Evolutionary conservation across 2,888 invertebrate species (phyloP), one percentile per base, ranked within the genome.

Genomic region (Tetheella fluctuosa): DNA sequence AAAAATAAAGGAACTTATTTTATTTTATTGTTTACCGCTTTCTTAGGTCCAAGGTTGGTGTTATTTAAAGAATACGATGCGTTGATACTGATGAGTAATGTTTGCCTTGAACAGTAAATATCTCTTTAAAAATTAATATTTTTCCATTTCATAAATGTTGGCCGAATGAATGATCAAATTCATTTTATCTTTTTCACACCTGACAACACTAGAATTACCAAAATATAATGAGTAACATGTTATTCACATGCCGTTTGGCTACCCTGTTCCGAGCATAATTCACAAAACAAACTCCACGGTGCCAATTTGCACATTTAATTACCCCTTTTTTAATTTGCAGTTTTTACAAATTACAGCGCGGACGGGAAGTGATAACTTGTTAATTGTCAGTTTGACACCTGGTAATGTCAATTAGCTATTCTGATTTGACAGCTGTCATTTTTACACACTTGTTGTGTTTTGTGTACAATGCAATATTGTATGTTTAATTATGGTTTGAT

Each of bases 331-430:
- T 61, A 39, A 55, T 62, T 65, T 76, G 75, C 69, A 60, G 65
- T 71, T 64, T 66, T 58, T 52, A 59, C 69, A 80, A 83, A 80
- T 67, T 55, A 70, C 64, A 66, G 61, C 58, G 62, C 66, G 61
- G 61, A 76, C 80, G 80, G 89, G 86, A 89, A 85, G 89, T 80
- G 91, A 85, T 85, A 91, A 91, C 71, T 88, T 81, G 90, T 68
- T 91, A 92, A 91, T 91, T 86, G 81, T 71, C 77, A 84, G 73
- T 80, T 80, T 84, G 83, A 85, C 91, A 91, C 89, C 90, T 91
- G 90, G 82, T 71, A 67, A 52, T 67, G 57, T 66, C 55, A 59
- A 62, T 64, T 64, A 59, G 58, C 57, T 57, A 54, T 59, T 60
- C 57, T 34, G 52, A 59, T 57, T 59, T 60, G 60, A 55, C 55